These are phyloP conservation scores for Muscidifurax raptorellus DNA, from an alignment of 1,140 invertebrate genomes.

Conservation along the genomic window DNA sequence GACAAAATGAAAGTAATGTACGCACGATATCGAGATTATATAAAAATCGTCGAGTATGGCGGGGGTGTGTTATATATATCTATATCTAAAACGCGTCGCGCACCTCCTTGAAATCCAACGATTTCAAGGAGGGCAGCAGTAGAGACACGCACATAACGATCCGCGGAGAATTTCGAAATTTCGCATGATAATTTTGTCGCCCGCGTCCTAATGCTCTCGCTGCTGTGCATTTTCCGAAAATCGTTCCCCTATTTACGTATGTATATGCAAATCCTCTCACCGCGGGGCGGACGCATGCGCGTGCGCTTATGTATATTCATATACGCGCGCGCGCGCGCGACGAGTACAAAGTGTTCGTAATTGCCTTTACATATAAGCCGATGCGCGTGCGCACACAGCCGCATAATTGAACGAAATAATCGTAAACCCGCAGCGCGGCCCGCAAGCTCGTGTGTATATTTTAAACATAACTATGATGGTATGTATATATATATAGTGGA, in stretches of 20 bases:
- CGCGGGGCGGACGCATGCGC: not conserved
- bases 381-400: not conserved
- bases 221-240: slow-evolving; percentile 42
- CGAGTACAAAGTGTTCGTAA: slow-evolving; percentile 24
- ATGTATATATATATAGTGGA: not conserved
- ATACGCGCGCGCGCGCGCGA: not conserved
- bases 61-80: slow-evolving; percentile 12
- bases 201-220: not conserved
- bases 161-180: slow-evolving; percentile 36
- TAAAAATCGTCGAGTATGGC: slow-evolving; percentile 30
- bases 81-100: not conserved
- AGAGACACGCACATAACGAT: not conserved
- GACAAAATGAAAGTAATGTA: slow-evolving; percentile 34
- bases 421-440: not conserved
- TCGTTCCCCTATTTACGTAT: slow-evolving; percentile 25
- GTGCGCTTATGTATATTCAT: slow-evolving; percentile 42
- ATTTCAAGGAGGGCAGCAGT: slow-evolving; percentile 5
- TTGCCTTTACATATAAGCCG: slow-evolving; percentile 15
- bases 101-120: not conserved
- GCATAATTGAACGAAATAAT: slow-evolving; percentile 31
- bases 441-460: no score
- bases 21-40: slow-evolving; percentile 18
- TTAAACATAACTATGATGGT: no score
- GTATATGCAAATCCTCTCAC: slow-evolving; percentile 41
- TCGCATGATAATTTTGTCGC: slow-evolving; percentile 17